Percentiles rank a stretch among this genome's conserved stretches.
Evolutionary conservation across 2,888 invertebrate species (phyloP).

Genomic region (Hecatera dysodea): DNA sequence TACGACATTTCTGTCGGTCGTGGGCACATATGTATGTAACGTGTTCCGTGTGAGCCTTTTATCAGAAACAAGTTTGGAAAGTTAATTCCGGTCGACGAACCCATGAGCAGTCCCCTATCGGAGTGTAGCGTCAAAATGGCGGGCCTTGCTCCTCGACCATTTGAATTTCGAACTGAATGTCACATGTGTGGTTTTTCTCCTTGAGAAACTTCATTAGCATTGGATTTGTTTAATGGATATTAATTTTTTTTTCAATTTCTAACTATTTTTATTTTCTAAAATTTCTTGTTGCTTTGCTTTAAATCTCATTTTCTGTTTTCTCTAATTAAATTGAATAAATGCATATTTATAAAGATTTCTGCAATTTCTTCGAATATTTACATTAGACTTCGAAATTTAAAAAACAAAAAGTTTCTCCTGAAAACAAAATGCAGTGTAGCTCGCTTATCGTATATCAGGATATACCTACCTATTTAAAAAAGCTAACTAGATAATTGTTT

Average conservation of each 20-base stretch:
- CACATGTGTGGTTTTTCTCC: constrained; percentile 44
- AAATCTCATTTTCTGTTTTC: constrained; percentile 30
- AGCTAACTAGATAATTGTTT: too few relatives aligned
- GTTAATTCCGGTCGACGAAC: constrained; percentile 84
- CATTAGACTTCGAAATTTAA: not conserved
- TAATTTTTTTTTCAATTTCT: not conserved
- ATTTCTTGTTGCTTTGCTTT: constrained; percentile 14
- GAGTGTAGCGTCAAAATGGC: constrained; percentile 67
- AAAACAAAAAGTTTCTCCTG: not conserved
- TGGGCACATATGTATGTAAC: constrained; percentile 69
- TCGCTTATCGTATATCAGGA: too few relatives aligned
- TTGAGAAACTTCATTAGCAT: constrained; percentile 53
- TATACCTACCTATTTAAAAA: too few relatives aligned
- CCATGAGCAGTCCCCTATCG: constrained; percentile 80
- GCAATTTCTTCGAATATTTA: constrained; percentile 18
- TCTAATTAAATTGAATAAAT: constrained; percentile 34
- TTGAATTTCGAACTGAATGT: constrained; percentile 51
- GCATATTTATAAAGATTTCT: constrained; percentile 6
- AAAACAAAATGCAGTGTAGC: not conserved
- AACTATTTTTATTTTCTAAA: not conserved
- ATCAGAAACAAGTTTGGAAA: constrained; percentile 87
- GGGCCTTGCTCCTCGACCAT: constrained; percentile 55
- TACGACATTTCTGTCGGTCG: constrained; percentile 64
- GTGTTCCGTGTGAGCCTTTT: constrained; percentile 77
- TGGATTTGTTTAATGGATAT: constrained; percentile 23